A percentile compares a stretch with the other conserved stretches of the same genome.
These are phyloP conservation scores for Ennomos fuscantarius DNA, from an alignment of 2,888 invertebrate species.

Conservation along the genomic window DNA sequence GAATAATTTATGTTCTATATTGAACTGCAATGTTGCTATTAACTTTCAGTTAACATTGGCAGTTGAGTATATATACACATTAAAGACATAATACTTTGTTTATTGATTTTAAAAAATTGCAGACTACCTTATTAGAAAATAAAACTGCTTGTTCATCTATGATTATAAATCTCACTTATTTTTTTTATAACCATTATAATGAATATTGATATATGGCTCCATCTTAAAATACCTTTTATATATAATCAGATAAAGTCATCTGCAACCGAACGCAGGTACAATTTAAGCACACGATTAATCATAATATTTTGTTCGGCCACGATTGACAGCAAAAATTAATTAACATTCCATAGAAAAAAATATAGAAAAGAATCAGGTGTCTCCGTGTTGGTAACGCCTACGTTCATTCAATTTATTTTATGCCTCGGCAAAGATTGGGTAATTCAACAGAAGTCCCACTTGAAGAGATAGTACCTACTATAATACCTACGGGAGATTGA, in stretches of 20 bases:
- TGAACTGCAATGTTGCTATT: too few relatives aligned
- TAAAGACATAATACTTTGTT: too few relatives aligned
- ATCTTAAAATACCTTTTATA: slow-evolving; percentile 33
- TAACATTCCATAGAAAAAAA: slow-evolving; percentile 79
- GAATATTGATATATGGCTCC: slow-evolving; percentile 18
- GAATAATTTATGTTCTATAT: too few relatives aligned
- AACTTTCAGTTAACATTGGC: too few relatives aligned
- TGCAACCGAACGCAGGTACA: slow-evolving; percentile 46
- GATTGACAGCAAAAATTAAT: slow-evolving; percentile 83
- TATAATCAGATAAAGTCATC: slow-evolving; percentile 44
- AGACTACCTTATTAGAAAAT: too few relatives aligned
- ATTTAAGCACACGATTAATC: slow-evolving; percentile 73
- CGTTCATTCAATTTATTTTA: slow-evolving; percentile 77
- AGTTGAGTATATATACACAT: too few relatives aligned
- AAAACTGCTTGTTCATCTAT: too few relatives aligned
- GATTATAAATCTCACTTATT: too few relatives aligned
- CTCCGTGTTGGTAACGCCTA: slow-evolving; percentile 71
- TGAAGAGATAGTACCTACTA: neutral
- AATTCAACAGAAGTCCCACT: slow-evolving; percentile 29
- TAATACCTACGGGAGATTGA: neutral
- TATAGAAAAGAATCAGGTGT: slow-evolving; percentile 76
- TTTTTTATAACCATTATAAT: neutral
- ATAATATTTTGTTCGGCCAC: slow-evolving; percentile 76
- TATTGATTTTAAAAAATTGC: too few relatives aligned
- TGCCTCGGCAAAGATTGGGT: slow-evolving; percentile 64